Evolutionary conservation across 1,140 invertebrate genomes (phyloP).

Genomic region (Augochlora pura): DNA sequence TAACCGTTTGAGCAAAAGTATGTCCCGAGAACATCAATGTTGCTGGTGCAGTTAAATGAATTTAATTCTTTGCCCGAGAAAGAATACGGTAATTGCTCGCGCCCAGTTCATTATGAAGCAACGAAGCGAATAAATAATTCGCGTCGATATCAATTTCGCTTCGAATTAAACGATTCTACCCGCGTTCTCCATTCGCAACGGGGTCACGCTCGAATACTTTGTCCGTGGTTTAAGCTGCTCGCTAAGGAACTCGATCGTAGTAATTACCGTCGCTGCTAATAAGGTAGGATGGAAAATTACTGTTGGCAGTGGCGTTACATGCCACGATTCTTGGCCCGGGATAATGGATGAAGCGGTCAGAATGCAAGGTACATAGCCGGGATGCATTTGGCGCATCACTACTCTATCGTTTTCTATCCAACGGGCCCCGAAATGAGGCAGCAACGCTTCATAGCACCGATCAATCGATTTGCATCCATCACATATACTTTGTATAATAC

Average conservation of each 20-base stretch:
- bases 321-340: neutral
- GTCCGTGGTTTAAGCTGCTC: neutral
- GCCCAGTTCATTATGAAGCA: neutral
- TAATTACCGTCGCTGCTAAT: neutral
- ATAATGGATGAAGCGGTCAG: neutral
- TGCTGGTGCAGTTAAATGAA: too few species aligned
- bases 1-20: too few species aligned
- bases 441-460: neutral
- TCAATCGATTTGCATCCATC: conserved; percentile 13
- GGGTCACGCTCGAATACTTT: neutral
- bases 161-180: neutral
- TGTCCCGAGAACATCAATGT: too few species aligned
- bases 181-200: neutral
- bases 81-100: neutral
- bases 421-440: too few species aligned
- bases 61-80: neutral
- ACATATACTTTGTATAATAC: neutral
- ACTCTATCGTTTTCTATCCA: neutral
- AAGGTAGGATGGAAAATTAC: neutral
- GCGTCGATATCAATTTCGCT: neutral
- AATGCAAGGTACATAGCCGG: conserved; percentile 18
- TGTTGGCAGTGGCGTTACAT: conserved; percentile 1
- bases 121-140: neutral
- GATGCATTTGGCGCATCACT: neutral
- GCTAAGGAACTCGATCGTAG: neutral